These are phyloP conservation scores for Piezodorus guildinii DNA, from an alignment of 1,140 invertebrate species.

Conservation along the genomic window DNA sequence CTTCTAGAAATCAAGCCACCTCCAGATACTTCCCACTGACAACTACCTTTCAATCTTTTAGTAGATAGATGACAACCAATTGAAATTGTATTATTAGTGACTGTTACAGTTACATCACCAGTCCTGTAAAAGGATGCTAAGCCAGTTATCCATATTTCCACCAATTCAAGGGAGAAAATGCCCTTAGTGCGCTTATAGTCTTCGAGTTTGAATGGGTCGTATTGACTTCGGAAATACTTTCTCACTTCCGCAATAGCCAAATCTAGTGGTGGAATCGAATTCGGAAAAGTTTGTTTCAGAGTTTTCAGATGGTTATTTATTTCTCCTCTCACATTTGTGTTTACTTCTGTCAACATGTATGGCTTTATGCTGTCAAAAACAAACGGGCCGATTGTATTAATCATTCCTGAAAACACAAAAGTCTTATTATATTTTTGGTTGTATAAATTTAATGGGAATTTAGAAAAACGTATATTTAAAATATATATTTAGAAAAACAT, in stretches of 20 bases:
- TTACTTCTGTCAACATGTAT: slow-evolving; percentile 62
- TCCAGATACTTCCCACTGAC: slow-evolving; percentile 62
- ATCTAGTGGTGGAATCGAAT: slow-evolving; percentile 73
- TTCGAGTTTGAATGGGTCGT: slow-evolving; percentile 52
- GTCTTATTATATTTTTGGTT: background rate
- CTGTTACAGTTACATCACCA: slow-evolving; percentile 58
- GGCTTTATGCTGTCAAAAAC: slow-evolving; percentile 77
- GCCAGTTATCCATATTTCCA: slow-evolving; percentile 63
- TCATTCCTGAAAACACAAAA: slow-evolving; percentile 38
- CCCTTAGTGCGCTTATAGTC: slow-evolving; percentile 58
- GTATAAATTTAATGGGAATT: no score
- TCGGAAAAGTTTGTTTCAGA: slow-evolving; percentile 60
- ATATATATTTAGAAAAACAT: no score
- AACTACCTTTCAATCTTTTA: slow-evolving; percentile 58
- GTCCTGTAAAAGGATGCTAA: slow-evolving; percentile 66
- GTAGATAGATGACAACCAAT: slow-evolving; percentile 60
- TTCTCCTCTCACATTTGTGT: slow-evolving; percentile 43
- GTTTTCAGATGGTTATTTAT: slow-evolving; percentile 34
- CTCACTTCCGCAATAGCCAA: slow-evolving; percentile 61
- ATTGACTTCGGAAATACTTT: slow-evolving; percentile 53
- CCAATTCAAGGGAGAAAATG: slow-evolving; percentile 46
- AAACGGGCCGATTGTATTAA: slow-evolving; percentile 65
- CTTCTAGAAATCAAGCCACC: slow-evolving; percentile 52
- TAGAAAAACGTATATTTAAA: no score
- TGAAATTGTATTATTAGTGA: slow-evolving; percentile 55